Base-by-base conservation (phyloP, 2,888 invertebrate species). In the Empis livida region DNA sequence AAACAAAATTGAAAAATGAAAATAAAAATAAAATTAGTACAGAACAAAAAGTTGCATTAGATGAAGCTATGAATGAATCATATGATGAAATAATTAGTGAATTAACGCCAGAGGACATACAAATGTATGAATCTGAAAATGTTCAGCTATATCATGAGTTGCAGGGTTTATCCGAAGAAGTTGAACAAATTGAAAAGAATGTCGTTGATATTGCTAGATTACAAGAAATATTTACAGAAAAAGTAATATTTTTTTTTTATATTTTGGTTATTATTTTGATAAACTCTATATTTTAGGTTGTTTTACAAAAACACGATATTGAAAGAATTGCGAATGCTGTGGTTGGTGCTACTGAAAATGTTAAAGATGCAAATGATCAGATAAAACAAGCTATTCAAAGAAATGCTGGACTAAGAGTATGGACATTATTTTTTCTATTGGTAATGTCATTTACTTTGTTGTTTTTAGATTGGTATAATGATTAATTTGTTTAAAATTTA, bases 381-480 rank as follows among this genome's bases (percentile, higher is more conserved):
- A 91, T 99, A 45, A 77, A 94, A 54, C 89, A 95, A 71, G 96
- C 97, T 1, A 96, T 99, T 61, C 93, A 95, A 69, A 82, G 94
- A 53, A 95, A 95, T 70, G 97, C 97, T 2, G 92, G 95, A 1
- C 78, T 96, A 37, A 76, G 97, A 57, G 92, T 94, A 13, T 95
- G 91, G 78, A 82, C 96, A 47, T 72, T 99, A 27, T 97, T 99
- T 71, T 95, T 96, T 65, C 73, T 99, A 46, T 72, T 97, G 56
- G 93, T 97, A 37, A 86, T 96, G 81, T 93, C 96, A 37, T 93
- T 97, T 66, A 88, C 94, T 16, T 73, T 99, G 45, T 73, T 99
- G 10, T 99, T 99, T 70, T 75, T 99, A 45, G 96, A 99, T 73
- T 99, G 97, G 97, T 99, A 97, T 68, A 97, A 97, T 76, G 88